Conservation (phyloP, 1,140 invertebrate genomes). For the Diorhabda elongata region DNA sequence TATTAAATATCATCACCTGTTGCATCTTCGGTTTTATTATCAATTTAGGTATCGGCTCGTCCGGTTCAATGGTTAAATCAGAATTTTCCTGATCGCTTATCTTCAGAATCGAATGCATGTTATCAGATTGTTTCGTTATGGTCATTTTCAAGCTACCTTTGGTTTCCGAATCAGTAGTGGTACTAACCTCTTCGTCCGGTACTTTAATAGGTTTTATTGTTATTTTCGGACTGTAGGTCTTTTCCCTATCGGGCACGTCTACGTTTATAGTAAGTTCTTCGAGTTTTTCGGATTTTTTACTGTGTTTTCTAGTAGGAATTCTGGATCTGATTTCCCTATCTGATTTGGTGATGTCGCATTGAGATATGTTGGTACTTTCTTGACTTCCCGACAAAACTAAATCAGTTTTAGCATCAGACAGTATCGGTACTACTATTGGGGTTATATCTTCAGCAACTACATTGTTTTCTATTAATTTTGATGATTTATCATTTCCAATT, state of each 20-base stretch:
- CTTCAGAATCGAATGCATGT: conserved; percentile 43
- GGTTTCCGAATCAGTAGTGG: conserved; percentile 24
- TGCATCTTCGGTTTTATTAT: conserved; percentile 41
- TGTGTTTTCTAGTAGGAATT: conserved; percentile 9
- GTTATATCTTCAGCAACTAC: no score
- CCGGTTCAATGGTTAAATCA: conserved; percentile 25
- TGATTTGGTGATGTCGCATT: no score
- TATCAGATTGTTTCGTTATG: conserved; percentile 44
- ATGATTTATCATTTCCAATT: no score
- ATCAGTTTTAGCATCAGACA: no score
- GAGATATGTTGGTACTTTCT: no score
- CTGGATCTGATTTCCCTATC: no score
- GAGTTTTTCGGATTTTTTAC: conserved; percentile 7
- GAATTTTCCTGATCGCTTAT: conserved; percentile 40
- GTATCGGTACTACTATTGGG: no score
- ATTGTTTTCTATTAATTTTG: no score
- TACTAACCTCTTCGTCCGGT: conserved; percentile 33
- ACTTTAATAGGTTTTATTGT: conserved; percentile 42
- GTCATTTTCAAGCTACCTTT: conserved; percentile 44
- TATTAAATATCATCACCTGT: conserved; percentile 14
- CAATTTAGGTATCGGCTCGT: conserved; percentile 37
- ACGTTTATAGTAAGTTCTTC: conserved; percentile 29
- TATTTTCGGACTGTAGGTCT: conserved; percentile 41
- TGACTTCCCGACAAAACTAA: no score
- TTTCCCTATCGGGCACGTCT: conserved; percentile 30